Percentiles rank a stretch among this genome's conserved stretches.
phyloP scores from a whole-genome alignment of 2,113 vertebrate species.

The Pungitius pungitius region DNA sequence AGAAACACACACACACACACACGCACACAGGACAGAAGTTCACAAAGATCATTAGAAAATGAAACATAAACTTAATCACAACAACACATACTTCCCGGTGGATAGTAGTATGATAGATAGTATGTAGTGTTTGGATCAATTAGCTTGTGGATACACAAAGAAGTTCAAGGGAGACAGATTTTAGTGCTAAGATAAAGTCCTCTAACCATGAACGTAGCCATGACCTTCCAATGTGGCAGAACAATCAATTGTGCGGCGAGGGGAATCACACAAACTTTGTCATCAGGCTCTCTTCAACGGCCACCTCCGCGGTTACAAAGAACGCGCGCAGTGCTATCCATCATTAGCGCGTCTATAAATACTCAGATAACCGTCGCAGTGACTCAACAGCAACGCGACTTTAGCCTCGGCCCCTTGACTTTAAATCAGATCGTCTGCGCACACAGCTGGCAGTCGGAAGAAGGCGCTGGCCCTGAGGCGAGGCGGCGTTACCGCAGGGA shows the following conservation, averaged over 20 bases:
- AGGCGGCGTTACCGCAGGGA: constrained; percentile 52
- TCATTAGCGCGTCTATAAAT: not conserved
- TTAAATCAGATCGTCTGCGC: constrained; percentile 17
- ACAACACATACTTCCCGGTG: constrained; percentile 52
- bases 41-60: not conserved
- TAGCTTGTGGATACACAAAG: constrained; percentile 38
- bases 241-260: constrained; percentile 18
- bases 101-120: no score
- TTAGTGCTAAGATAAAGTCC: constrained; percentile 21
- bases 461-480: constrained; percentile 38
- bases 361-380: not conserved
- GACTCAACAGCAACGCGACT: not conserved
- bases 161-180: constrained; percentile 6
- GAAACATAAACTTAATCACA: constrained; percentile 40
- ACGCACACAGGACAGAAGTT: constrained; percentile 13
- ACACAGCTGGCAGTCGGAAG: constrained; percentile 17
- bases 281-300: not conserved
- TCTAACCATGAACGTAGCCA: constrained; percentile 40
- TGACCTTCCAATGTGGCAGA: constrained; percentile 63
- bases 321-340: not conserved
- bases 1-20: constrained; percentile 33
- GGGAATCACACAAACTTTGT: constrained; percentile 6
- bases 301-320: not conserved
- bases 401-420: not conserved
- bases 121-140: constrained; percentile 59